A percentile compares a stretch with the other conserved stretches of the same genome.
Evolutionary conservation across 2,113 vertebrate genomes (phyloP).

Genomic region (Psittacula cyanocephala): DNA sequence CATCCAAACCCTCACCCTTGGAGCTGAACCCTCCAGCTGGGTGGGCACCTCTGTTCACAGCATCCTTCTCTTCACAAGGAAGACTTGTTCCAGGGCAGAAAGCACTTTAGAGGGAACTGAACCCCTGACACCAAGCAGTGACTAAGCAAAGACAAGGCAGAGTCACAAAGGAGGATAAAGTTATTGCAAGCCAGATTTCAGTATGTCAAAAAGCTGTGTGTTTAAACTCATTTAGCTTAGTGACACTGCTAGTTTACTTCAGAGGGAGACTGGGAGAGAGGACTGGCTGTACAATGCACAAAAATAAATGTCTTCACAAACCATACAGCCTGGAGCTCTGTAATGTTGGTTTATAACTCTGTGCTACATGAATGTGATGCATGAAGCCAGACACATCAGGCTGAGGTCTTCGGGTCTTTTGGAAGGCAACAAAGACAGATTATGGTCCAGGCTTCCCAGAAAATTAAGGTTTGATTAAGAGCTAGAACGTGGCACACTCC

Average conservation of each 20-base stretch:
- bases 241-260: neutral
- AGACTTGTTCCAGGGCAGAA: neutral
- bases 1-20: neutral
- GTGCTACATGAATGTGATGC: neutral
- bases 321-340: neutral
- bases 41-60: neutral
- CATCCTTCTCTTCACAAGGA: neutral
- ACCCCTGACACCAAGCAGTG: neutral
- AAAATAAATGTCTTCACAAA: neutral
- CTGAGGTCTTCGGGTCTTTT: neutral
- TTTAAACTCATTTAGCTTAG: neutral
- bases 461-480: neutral
- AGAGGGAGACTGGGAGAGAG: neutral
- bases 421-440: neutral
- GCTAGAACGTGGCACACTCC: neutral
- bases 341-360: neutral
- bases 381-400: neutral
- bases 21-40: neutral
- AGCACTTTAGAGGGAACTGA: neutral
- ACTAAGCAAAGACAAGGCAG: neutral
- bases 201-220: neutral
- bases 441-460: neutral
- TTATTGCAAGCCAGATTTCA: neutral
- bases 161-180: neutral
- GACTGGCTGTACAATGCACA: rapidly evolving